Evolutionary conservation across 2,888 invertebrate genomes (phyloP).

Genomic region (Mycalesis mineus): DNA sequence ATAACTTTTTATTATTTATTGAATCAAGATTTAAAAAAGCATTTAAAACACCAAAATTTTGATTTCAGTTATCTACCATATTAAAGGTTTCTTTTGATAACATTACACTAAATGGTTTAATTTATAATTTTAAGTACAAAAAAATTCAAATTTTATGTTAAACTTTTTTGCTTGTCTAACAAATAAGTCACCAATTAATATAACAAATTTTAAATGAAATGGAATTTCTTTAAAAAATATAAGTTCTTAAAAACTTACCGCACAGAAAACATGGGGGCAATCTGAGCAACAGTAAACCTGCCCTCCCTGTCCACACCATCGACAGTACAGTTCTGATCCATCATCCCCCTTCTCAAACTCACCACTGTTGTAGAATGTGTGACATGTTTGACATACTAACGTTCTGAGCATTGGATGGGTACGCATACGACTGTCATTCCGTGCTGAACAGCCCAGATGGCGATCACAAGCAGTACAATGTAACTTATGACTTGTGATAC

Average conservation of each 20-base stretch:
- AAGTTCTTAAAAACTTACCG: conserved; percentile 59
- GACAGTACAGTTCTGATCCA: conserved; percentile 88
- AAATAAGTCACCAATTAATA: no score
- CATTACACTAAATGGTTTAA: no score
- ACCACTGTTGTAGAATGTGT: conserved; percentile 87
- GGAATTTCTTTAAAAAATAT: no score
- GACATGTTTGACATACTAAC: conserved; percentile 84
- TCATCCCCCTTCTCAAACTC: conserved; percentile 90
- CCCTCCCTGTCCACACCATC: conserved; percentile 90
- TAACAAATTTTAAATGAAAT: no score
- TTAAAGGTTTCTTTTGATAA: no score
- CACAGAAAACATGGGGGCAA: conserved; percentile 86
- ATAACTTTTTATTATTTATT: no score
- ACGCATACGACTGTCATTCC: conserved; percentile 80
- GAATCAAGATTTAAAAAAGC: no score
- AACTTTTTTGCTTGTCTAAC: no score
- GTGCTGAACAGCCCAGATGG: conserved; percentile 85
- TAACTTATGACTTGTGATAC: conserved; percentile 77
- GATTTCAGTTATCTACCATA: no score
- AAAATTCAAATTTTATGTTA: no score
- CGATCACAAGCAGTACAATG: conserved; percentile 87
- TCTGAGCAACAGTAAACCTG: conserved; percentile 88
- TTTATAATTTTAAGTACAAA: no score
- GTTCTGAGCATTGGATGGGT: conserved; percentile 86
- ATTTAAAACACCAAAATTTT: no score